phyloP scores from a whole-genome alignment of 2,888 invertebrate species.

The Synergus laeviventris region DNA sequence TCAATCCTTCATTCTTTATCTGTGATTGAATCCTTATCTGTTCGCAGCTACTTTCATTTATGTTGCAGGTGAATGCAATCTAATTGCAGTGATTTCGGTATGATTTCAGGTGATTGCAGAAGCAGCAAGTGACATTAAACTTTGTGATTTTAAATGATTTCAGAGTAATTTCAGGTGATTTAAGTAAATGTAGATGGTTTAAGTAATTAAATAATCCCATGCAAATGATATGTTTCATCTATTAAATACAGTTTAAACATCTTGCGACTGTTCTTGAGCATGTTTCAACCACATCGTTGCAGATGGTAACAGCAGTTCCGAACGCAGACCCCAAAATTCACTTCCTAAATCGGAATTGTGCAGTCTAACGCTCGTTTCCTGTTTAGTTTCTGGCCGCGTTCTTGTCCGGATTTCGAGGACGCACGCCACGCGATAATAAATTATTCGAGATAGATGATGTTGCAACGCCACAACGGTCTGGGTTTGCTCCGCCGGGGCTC shows the following conservation, averaged over 20 bases:
- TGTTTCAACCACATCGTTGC: background rate
- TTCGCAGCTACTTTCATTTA: too few relatives aligned
- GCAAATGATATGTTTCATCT: background rate
- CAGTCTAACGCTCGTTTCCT: constrained; percentile 63
- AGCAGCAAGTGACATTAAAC: too few relatives aligned
- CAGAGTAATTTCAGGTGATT: too few relatives aligned
- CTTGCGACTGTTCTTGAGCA: background rate
- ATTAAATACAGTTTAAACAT: background rate
- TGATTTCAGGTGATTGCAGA: too few relatives aligned
- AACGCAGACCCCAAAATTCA: constrained; percentile 24
- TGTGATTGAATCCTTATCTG: too few relatives aligned
- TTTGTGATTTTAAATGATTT: too few relatives aligned
- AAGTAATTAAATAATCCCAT: background rate
- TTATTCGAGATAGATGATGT: constrained; percentile 76
- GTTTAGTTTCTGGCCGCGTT: constrained; percentile 69
- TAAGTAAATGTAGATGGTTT: too few relatives aligned
- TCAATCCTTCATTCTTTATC: too few relatives aligned
- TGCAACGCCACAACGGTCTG: constrained; percentile 74
- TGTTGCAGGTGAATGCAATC: too few relatives aligned
- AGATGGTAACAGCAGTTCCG: constrained; percentile 40
- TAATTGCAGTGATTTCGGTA: too few relatives aligned
- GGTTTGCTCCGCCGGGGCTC: constrained; percentile 70
- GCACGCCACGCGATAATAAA: constrained; percentile 73
- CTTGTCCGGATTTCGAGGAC: constrained; percentile 73
- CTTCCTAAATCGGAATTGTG: constrained; percentile 31